Conservation (phyloP, 2,888 invertebrate genomes). For the Thysanoteuthis rhombus region DNA sequence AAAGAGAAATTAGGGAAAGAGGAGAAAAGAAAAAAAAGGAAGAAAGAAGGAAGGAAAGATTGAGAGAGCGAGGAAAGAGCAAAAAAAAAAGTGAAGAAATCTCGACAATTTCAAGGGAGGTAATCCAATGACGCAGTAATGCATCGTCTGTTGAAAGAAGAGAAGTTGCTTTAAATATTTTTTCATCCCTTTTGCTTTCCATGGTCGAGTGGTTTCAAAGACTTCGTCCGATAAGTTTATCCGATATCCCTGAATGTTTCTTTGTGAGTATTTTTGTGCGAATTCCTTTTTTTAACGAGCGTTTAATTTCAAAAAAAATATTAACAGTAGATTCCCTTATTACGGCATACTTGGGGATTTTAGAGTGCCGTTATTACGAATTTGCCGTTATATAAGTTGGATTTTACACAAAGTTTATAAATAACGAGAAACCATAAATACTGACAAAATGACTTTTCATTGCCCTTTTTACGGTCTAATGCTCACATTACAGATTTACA, state of each 20-base stretch:
- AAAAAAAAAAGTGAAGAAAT: not conserved
- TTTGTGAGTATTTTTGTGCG: not conserved
- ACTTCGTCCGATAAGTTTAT: not conserved
- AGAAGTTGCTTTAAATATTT: not conserved
- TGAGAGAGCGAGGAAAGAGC: not conserved
- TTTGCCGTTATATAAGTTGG: no score
- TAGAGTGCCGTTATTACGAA: no score
- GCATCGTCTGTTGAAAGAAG: not conserved
- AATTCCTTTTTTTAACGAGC: not conserved
- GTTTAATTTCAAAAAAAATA: not conserved
- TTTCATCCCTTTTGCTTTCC: not conserved
- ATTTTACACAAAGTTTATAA: no score
- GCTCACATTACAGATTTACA: no score
- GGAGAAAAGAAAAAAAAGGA: not conserved
- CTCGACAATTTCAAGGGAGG: not conserved
- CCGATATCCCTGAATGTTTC: not conserved
- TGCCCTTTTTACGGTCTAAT: no score
- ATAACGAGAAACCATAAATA: no score
- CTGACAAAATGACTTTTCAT: no score
- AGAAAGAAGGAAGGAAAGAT: not conserved
- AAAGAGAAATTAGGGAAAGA: not conserved
- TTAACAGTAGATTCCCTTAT: no score
- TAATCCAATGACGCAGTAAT: not conserved
- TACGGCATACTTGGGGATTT: no score
- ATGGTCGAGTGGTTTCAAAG: not conserved